A percentile compares a stretch with the other conserved stretches of the same genome.
Conservation (phyloP, 1,140 invertebrate genomes). For the Drosophila bipectinata region DNA sequence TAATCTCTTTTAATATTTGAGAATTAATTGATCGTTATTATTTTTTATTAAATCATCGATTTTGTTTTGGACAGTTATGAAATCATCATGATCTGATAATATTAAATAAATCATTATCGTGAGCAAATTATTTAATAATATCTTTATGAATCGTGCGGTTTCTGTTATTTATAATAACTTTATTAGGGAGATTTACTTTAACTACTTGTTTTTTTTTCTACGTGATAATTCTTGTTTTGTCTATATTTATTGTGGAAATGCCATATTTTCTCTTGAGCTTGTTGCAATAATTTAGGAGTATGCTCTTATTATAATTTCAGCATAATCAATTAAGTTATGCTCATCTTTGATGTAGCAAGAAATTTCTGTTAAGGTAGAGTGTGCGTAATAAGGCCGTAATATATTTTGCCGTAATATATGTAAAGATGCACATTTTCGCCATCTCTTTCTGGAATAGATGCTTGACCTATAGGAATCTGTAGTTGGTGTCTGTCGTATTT, state of each 20-base stretch:
- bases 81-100: too few species aligned
- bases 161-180: not conserved
- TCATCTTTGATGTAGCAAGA: conserved; percentile 2
- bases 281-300: not conserved
- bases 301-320: conserved; percentile 5
- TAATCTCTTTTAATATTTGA: too few species aligned
- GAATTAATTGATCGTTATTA: too few species aligned
- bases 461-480: too few species aligned
- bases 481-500: too few species aligned
- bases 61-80: too few species aligned
- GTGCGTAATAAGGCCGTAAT: not conserved
- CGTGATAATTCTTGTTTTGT: conserved; percentile 3
- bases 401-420: not conserved
- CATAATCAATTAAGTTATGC: conserved; percentile 5
- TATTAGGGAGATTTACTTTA: conserved; percentile 1
- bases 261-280: conserved; percentile 4
- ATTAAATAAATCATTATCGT: too few species aligned
- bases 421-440: not conserved
- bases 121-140: too few species aligned
- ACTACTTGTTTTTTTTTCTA: conserved; percentile 5
- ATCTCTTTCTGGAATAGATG: too few species aligned
- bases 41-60: too few species aligned
- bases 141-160: too few species aligned
- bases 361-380: conserved; percentile 2
- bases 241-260: not conserved